phyloP scores from a whole-genome alignment of 2,113 vertebrate genomes.

The Pontoporia blainvillei region DNA sequence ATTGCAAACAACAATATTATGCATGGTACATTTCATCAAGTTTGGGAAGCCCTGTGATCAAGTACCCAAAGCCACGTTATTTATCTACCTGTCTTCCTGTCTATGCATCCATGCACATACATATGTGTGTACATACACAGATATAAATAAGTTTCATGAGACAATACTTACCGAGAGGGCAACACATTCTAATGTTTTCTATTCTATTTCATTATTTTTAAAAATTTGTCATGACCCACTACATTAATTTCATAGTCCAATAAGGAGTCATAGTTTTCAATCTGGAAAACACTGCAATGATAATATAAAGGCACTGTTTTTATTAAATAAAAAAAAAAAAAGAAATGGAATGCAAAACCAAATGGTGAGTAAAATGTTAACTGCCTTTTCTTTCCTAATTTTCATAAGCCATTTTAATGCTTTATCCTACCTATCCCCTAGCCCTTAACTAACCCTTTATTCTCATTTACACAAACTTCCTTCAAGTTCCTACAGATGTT shows the following conservation, averaged over 20 bases:
- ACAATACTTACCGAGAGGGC: not conserved
- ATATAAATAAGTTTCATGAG: not conserved
- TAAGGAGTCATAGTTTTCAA: not conserved
- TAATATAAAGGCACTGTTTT: not conserved
- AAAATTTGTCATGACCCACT: not conserved
- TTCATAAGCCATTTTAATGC: not conserved
- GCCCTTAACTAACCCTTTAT: not conserved
- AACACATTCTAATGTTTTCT: not conserved
- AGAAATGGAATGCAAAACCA: not conserved
- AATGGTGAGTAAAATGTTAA: not conserved
- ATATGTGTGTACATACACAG: not conserved
- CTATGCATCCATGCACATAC: not conserved
- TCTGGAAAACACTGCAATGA: not conserved
- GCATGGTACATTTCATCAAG: not conserved
- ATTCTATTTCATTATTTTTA: not conserved
- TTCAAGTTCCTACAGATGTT: not conserved
- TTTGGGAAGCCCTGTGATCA: not conserved
- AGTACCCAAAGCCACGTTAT: not conserved
- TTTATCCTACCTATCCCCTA: not conserved
- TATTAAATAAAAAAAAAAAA: conserved; percentile 8
- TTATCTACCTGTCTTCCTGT: not conserved
- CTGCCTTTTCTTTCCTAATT: not conserved
- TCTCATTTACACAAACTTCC: not conserved
- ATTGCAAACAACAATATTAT: not conserved
- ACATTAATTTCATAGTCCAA: not conserved